These are phyloP conservation scores for Turritopsis dohrnii DNA, from an alignment of 30 jellyfish, hydroid and myxozoan genomes.

Conservation along the genomic window DNA sequence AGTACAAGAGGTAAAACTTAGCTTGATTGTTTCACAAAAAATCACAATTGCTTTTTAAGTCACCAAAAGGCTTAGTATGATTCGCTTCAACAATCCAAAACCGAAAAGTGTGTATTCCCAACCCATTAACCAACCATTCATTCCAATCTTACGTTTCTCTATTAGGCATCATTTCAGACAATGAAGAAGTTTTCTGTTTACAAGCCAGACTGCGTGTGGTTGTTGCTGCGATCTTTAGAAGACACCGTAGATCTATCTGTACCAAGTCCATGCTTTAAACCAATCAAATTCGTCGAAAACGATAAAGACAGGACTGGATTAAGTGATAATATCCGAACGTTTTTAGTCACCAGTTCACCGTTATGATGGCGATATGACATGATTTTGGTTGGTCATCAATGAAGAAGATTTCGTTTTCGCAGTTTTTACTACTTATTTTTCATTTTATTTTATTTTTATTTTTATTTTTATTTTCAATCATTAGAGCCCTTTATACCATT, in stretches of 20 bases:
- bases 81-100: not conserved
- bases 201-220: slow-evolving; percentile 66
- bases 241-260: slow-evolving; percentile 5
- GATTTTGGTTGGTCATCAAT: not conserved
- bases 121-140: not conserved
- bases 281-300: not conserved
- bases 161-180: slow-evolving; percentile 64
- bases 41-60: not conserved
- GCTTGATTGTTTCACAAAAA: not conserved
- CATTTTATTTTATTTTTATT: not conserved
- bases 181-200: slow-evolving; percentile 29
- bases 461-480: not conserved
- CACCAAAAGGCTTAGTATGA: not conserved
- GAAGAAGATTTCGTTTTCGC: not conserved
- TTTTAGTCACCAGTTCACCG: not conserved
- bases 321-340: slow-evolving; percentile 13
- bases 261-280: not conserved
- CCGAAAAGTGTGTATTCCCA: not conserved
- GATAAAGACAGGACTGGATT: not conserved
- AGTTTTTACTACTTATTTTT: not conserved
- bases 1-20: slow-evolving; percentile 61
- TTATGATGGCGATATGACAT: not conserved
- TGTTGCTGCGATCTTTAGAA: slow-evolving; percentile 39
- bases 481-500: not conserved
- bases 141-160: not conserved